Conservation (phyloP, 2,888 invertebrate species). For the Hipparchia semele region DNA sequence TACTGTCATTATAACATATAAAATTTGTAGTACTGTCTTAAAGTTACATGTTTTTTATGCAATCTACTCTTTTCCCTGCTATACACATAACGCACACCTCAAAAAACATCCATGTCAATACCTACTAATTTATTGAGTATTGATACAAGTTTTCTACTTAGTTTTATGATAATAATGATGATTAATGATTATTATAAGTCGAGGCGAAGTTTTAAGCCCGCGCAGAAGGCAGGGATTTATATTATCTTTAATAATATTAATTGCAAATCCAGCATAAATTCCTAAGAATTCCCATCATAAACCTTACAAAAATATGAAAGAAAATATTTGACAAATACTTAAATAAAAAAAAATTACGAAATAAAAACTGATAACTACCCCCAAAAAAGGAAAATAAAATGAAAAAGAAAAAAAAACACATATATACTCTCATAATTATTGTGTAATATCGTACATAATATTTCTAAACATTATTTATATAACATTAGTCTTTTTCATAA, state of each 20-base stretch:
- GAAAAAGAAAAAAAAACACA: constrained; percentile 47
- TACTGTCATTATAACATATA: no score
- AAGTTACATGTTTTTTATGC: no score
- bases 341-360: not conserved
- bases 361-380: constrained; percentile 30
- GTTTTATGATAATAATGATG: not conserved
- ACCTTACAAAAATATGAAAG: constrained; percentile 34
- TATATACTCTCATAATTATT: constrained; percentile 52
- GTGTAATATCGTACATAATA: constrained; percentile 58
- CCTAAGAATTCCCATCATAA: not conserved
- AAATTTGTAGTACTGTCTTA: no score
- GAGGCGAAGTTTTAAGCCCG: not conserved
- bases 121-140: no score
- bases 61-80: not conserved
- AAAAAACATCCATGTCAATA: not conserved
- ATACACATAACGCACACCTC: not conserved
- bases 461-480: constrained; percentile 54
- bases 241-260: not conserved
- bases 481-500: constrained; percentile 79
- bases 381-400: constrained; percentile 45
- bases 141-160: no score
- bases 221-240: not conserved
- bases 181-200: not conserved
- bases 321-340: not conserved
- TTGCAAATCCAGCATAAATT: constrained; percentile 5